Evolutionary conservation across 2,797 vertebrate species (phyloP).

Genomic region (Smutsia gigantea): DNA sequence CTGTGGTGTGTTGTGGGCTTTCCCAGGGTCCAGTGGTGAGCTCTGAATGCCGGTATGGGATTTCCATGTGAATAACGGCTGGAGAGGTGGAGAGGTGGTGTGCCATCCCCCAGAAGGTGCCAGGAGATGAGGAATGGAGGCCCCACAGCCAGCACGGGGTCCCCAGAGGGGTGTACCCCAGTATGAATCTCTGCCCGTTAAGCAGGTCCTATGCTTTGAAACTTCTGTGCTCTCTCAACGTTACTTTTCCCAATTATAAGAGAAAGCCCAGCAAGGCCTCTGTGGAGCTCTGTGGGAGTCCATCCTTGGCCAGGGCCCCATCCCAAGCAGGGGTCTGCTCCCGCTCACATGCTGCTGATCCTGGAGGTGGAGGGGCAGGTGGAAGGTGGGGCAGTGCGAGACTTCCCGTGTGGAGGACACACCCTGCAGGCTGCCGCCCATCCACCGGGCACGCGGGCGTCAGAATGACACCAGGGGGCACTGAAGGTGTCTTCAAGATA

Average conservation of each 20-base stretch:
- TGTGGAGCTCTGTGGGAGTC: background rate
- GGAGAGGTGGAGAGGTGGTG: no score
- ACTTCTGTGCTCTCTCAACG: fast-evolving
- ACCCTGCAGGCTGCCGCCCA: background rate
- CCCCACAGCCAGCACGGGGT: fast-evolving
- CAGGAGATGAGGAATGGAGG: background rate
- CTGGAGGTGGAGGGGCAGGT: background rate
- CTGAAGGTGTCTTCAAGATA: background rate
- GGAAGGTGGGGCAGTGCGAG: no score
- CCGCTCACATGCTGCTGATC: no score
- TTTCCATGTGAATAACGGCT: no score
- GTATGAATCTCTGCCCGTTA: fast-evolving
- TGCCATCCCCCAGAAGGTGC: no score
- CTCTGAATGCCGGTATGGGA: no score
- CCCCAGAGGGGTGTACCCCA: background rate
- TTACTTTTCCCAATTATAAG: background rate
- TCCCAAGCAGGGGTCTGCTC: no score
- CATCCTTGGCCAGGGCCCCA: no score
- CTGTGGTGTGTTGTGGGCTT: background rate
- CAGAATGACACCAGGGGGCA: background rate
- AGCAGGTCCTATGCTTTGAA: background rate
- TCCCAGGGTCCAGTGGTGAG: no score
- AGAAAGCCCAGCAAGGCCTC: background rate
- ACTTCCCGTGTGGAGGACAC: no score
- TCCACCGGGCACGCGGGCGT: background rate